Conservation (phyloP, 2,888 invertebrate species). For the Lycaena phlaeas region DNA sequence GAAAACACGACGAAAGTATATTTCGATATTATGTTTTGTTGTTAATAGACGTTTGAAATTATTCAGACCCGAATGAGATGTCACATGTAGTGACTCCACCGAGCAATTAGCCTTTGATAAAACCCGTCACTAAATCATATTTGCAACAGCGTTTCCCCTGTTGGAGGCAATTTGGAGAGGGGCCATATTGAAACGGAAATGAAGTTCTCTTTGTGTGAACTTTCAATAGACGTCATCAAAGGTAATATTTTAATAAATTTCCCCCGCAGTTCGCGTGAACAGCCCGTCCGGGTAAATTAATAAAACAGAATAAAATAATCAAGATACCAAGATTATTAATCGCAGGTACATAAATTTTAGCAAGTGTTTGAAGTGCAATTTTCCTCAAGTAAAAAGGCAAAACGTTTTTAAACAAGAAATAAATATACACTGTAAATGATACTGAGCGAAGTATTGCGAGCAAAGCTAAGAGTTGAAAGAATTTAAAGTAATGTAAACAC, state of each 20-base stretch:
- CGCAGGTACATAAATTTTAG: slow-evolving; percentile 22
- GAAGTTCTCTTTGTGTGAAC: slow-evolving; percentile 37
- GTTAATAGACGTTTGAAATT: slow-evolving; percentile 14
- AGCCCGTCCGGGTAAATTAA: slow-evolving; percentile 5
- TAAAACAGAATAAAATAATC: slow-evolving; percentile 9
- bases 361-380: slow-evolving; percentile 29
- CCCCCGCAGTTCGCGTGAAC: not conserved
- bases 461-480: slow-evolving; percentile 58
- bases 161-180: slow-evolving; percentile 43
- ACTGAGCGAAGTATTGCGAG: slow-evolving; percentile 49
- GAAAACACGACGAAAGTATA: not conserved
- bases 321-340: slow-evolving; percentile 17
- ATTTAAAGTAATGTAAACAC: slow-evolving; percentile 66
- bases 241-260: slow-evolving; percentile 17
- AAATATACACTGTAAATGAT: slow-evolving; percentile 42
- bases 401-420: slow-evolving; percentile 34
- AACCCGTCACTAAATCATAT: slow-evolving; percentile 52
- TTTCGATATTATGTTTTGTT: slow-evolving; percentile 1
- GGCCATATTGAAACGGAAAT: slow-evolving; percentile 47
- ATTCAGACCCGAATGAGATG: slow-evolving; percentile 14
- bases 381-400: slow-evolving; percentile 27
- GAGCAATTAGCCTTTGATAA: slow-evolving; percentile 57
- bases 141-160: slow-evolving; percentile 45
- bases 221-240: slow-evolving; percentile 26
- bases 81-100: slow-evolving; percentile 14